Conservation (phyloP, 2,888 invertebrate species). For the Quadroppia sp. region DNA sequence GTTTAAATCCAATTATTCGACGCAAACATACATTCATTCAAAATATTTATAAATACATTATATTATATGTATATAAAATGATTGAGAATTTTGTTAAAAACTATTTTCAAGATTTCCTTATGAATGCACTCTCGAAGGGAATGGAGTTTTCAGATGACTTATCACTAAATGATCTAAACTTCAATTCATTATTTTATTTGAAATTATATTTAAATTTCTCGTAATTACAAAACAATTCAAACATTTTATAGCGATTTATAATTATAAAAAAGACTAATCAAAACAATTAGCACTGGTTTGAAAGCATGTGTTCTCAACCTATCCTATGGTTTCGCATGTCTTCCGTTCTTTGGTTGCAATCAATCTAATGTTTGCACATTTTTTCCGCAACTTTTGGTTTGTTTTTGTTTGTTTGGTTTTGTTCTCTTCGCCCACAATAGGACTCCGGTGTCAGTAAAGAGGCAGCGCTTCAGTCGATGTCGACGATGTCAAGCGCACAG, state of each 20-base stretch:
- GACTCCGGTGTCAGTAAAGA: conserved; percentile 84
- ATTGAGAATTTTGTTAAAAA: background rate
- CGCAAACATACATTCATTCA: background rate
- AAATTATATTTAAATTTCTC: background rate
- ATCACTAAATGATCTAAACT: background rate
- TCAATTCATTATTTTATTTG: background rate
- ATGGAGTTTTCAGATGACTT: background rate
- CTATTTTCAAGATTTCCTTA: background rate
- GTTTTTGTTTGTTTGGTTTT: conserved; percentile 43
- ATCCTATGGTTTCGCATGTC: conserved; percentile 59
- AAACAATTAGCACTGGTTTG: background rate
- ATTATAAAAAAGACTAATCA: background rate
- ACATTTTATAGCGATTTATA: background rate
- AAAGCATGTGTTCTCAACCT: conserved; percentile 15
- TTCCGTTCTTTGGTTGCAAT: conserved; percentile 45
- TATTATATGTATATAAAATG: too few relatives aligned
- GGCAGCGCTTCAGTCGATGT: conserved; percentile 94
- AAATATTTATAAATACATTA: too few relatives aligned
- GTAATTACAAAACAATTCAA: too few relatives aligned
- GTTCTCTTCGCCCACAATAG: conserved; percentile 47
- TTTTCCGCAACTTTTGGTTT: conserved; percentile 34
- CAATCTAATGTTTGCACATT: conserved; percentile 30
- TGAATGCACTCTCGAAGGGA: background rate
- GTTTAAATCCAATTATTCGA: too few relatives aligned
- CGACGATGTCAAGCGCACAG: conserved; percentile 93